phyloP scores from a whole-genome alignment of 2,113 vertebrate genomes.

The Pedetes capensis region DNA sequence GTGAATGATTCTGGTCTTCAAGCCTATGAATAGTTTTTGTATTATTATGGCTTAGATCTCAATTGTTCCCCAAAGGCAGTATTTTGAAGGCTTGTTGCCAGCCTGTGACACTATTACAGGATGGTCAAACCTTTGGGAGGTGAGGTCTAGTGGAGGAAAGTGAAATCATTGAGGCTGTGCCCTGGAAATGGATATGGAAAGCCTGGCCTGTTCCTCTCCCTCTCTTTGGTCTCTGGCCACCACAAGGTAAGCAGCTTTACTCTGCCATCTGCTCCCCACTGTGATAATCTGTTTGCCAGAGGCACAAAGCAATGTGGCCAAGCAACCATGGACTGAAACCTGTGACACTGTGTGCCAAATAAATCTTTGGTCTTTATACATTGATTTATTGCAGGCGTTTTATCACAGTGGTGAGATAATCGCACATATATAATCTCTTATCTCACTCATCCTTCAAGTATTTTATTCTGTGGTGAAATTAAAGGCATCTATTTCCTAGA shows the following conservation, averaged over 20 bases:
- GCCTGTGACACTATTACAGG: background rate
- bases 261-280: background rate
- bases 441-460: background rate
- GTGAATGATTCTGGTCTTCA: slow-evolving; percentile 16
- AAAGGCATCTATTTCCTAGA: slow-evolving; percentile 1
- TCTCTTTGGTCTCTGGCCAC: background rate
- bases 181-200: background rate
- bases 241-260: background rate
- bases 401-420: background rate
- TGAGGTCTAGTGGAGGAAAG: background rate
- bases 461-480: slow-evolving; percentile 13
- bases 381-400: background rate
- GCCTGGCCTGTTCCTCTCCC: background rate
- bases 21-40: slow-evolving; percentile 22
- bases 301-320: background rate
- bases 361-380: background rate
- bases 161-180: background rate
- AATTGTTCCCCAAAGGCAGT: background rate
- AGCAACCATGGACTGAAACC: background rate
- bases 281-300: background rate
- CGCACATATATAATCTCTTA: background rate
- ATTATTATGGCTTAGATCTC: background rate
- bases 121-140: background rate
- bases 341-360: background rate
- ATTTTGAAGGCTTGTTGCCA: background rate